Evolutionary conservation across 2,113 vertebrate genomes (phyloP), one percentile per base, ranked within the genome.

Genomic region (Anser brachyrhynchus): DNA sequence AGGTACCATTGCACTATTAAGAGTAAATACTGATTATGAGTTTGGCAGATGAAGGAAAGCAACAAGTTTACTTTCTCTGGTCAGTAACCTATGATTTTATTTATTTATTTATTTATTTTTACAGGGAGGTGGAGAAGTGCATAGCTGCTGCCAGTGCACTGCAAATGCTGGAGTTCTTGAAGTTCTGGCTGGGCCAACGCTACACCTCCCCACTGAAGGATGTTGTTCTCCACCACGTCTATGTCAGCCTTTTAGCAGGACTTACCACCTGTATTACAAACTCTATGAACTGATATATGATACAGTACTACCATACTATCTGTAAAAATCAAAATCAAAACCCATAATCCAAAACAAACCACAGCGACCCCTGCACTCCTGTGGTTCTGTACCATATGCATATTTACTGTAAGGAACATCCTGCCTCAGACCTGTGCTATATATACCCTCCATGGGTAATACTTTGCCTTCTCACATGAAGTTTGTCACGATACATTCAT

Each of bases 381-480:
- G 46, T 13, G 28, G 28, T 37, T 92, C 82, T 73, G 39, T 21
- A 4, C 37, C n/a, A 3, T 0, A 0, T 8, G 5, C 0, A 1
- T 37, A 39, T 54, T 78, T 86, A 52, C 22, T 0, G 1, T 17
- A 28, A 82, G 83, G 13, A 71, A 35, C 44, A 22, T 67, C 15
- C 62, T 65, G 28, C 57, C 70, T 39, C 39, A 72, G 64, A 64
- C 54, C 35, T 13, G 49, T 13, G 25, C 87, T 89, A n/a, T 62
- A 39, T 89, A n/a, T 62, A 39, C 31, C 41, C 26, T 69, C 5
- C 25, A 71, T 4, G 3, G 52, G 46, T 55, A 41, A 55, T 25
- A 17, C 21, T 82, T 74, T 41, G 23, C 12, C 85, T 92, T 92
- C 43, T 69, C 11, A 8, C 12, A 13, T 8, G 10, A 10, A 29